phyloP scores from a whole-genome alignment of 2,113 vertebrate genomes.

The Corvus cornix region DNA sequence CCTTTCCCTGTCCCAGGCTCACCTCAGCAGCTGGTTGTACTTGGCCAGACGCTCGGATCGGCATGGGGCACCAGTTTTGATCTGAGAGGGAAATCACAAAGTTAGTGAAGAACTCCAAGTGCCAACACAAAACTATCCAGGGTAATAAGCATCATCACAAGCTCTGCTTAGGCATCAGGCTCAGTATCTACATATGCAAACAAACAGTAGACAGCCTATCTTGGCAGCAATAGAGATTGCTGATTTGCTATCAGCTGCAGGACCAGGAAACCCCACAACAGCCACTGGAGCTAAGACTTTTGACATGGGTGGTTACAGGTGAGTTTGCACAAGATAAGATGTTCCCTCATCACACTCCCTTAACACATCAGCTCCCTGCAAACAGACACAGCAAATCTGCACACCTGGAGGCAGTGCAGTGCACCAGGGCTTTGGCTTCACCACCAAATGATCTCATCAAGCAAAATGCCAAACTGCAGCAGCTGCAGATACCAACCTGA shows the following conservation, averaged over 20 bases:
- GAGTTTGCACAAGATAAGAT: not conserved
- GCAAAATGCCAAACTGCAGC: not conserved
- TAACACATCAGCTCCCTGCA: not conserved
- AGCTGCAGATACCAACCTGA: conserved; percentile 73
- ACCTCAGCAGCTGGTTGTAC: conserved; percentile 98
- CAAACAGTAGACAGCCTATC: not conserved
- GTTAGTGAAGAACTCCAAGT: not conserved
- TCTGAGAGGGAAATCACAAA: conserved; percentile 71
- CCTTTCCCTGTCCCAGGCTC: not conserved
- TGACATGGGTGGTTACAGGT: not conserved
- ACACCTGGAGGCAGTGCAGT: not conserved
- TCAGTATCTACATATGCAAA: not conserved
- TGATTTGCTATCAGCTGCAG: not conserved
- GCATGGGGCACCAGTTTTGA: conserved; percentile 97
- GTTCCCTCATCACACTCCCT: not conserved
- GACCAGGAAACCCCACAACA: not conserved
- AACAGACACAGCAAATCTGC: not conserved
- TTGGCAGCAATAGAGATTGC: not conserved
- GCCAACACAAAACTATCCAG: not conserved
- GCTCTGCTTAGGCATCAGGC: not conserved
- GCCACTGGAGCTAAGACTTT: not conserved
- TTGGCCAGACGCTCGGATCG: conserved; percentile 95
- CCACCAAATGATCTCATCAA: not conserved
- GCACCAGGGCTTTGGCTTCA: not conserved
- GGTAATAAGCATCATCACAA: not conserved